phyloP scores from a whole-genome alignment of 92 coral and sea anemone genomes.

The Diadumene lineata region DNA sequence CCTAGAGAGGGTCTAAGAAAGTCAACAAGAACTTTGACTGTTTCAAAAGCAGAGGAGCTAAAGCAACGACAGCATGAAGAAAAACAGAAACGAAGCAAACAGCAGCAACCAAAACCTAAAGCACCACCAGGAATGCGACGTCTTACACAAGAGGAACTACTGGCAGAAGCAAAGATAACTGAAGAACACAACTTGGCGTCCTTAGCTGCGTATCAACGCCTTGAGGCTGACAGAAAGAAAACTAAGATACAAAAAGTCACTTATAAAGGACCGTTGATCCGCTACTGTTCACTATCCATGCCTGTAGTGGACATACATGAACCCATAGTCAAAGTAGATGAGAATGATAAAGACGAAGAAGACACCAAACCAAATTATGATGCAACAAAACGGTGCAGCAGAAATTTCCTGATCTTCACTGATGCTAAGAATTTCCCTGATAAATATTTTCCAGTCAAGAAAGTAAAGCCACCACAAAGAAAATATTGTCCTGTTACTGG shows the following conservation, averaged over 20 bases:
- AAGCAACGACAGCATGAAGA: conserved; percentile 69
- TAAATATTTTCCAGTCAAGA: conserved; percentile 81
- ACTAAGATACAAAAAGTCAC: conserved; percentile 82
- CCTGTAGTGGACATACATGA: conserved; percentile 85
- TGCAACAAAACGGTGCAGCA: conserved; percentile 71
- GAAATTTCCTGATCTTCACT: conserved; percentile 91
- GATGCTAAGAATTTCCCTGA: conserved; percentile 93
- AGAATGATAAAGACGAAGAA: conserved; percentile 63
- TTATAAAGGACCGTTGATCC: conserved; percentile 83
- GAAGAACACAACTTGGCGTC: conserved; percentile 91
- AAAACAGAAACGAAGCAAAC: conserved; percentile 66
- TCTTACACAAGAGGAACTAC: conserved; percentile 88
- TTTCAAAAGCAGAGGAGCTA: conserved; percentile 81
- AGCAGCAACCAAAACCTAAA: conserved; percentile 58
- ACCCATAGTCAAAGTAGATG: conserved; percentile 80
- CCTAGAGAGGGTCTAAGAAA: conserved; percentile 83
- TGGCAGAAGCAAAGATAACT: conserved; percentile 91
- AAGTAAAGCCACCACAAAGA: conserved; percentile 72
- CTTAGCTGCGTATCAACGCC: conserved; percentile 81
- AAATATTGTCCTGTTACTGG: conserved; percentile 97
- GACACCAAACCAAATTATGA: conserved; percentile 52
- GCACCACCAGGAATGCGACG: conserved; percentile 77
- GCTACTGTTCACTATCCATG: conserved; percentile 90
- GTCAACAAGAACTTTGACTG: conserved; percentile 83
- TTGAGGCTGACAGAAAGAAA: conserved; percentile 92